phyloP scores from a whole-genome alignment of 2,113 vertebrate genomes.

The Tachuris rubrigastra region DNA sequence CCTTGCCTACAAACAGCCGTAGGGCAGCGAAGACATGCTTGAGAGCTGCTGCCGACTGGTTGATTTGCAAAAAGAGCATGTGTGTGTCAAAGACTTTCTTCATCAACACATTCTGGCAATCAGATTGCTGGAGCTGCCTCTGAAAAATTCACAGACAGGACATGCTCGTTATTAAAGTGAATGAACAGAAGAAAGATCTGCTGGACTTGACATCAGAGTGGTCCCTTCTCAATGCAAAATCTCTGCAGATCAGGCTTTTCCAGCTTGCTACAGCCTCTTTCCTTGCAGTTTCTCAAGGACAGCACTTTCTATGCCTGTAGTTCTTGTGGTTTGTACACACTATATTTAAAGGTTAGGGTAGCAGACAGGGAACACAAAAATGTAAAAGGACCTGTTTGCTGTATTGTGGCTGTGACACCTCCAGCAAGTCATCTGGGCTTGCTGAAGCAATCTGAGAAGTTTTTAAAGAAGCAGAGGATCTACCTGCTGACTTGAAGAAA shows the following conservation, averaged over 20 bases:
- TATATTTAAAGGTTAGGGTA: neutral
- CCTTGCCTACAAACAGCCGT: conserved; percentile 93
- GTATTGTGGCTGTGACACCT: neutral
- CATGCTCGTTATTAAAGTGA: neutral
- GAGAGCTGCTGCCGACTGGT: conserved; percentile 89
- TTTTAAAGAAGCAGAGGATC: neutral
- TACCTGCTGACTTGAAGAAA: neutral
- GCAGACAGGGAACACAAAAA: neutral
- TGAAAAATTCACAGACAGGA: conserved; percentile 63
- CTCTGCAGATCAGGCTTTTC: neutral
- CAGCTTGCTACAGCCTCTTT: neutral
- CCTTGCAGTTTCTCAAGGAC: neutral
- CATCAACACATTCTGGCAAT: conserved; percentile 92
- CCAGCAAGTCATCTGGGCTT: neutral
- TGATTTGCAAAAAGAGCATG: conserved; percentile 96
- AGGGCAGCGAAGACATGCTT: conserved; percentile 91
- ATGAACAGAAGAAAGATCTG: neutral
- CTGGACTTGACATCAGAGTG: fast-evolving
- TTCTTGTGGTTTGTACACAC: neutral
- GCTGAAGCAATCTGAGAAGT: neutral
- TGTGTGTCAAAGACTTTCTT: conserved; percentile 97
- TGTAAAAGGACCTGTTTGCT: neutral
- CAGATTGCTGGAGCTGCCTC: conserved; percentile 90
- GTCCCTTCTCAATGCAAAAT: neutral
- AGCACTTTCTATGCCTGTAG: neutral